Conservation (phyloP, 1,140 invertebrate genomes). For the Delia radicum region DNA sequence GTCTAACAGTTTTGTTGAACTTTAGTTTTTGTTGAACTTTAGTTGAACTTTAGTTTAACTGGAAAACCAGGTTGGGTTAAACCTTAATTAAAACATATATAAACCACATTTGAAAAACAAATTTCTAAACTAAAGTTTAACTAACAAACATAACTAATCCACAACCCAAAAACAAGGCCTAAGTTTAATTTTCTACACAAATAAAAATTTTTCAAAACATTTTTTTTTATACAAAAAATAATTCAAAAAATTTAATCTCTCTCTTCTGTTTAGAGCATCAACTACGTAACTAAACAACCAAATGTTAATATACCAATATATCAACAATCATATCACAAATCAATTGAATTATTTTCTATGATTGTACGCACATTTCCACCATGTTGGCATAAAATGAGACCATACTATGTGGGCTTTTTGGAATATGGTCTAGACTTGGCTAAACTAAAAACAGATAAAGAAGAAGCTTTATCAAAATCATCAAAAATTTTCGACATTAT, state of each 20-base stretch:
- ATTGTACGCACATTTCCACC: conserved; percentile 30
- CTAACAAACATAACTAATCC: no score
- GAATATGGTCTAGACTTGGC: conserved; percentile 12
- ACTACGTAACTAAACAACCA: not conserved
- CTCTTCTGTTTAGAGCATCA: not conserved
- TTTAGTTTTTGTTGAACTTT: no score
- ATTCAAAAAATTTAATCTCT: not conserved
- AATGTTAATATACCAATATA: not conserved
- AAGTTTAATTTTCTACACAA: no score
- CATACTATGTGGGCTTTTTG: conserved; percentile 25
- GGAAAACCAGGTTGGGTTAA: no score
- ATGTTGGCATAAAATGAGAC: conserved; percentile 27
- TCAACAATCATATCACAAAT: conserved; percentile 14
- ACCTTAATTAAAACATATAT: no score
- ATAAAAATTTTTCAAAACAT: no score
- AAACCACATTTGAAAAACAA: no score
- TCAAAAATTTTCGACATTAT: conserved; percentile 27
- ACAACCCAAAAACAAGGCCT: no score
- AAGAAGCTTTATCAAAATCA: conserved; percentile 23
- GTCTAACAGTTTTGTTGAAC: no score
- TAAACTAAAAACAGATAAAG: conserved; percentile 13
- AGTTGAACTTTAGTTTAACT: no score
- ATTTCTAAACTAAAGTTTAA: no score
- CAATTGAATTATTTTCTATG: conserved; percentile 22
- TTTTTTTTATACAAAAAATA: no score